Evolutionary conservation across 2,113 vertebrate genomes (phyloP), one percentile per base, ranked within the genome.

Genomic region (Sardina pilchardus): DNA sequence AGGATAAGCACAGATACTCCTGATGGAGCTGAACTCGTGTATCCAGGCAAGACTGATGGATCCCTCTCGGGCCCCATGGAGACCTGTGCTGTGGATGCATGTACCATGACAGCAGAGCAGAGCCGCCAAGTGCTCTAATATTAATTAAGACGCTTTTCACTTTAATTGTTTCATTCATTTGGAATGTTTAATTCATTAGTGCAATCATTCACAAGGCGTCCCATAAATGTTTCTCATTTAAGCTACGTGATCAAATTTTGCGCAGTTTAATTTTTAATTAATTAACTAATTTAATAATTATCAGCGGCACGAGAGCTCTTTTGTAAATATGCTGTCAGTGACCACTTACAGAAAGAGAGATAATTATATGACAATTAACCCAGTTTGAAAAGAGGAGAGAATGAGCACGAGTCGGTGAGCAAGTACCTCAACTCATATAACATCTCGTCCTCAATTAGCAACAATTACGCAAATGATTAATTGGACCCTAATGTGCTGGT

Each of bases 321-420:
- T 90, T 90, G 85, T 90, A 90, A 78, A 78, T 78, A 90, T 89
- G 88, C 88, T 90, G 89, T 85, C 88, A 89, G 88, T 88, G 87
- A 90, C 87, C 85, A 89, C 88, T 88, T 86, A 88, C 88, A 88
- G 88, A 89, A 83, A 78, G 85, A 81, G 10, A 82, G 85, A 85
- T 90, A 90, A 90, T 90, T 90, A 86, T 85, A 90, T 90, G 88
- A 90, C 86, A 90, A 90, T 90, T 90, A 90, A 88, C 21, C 85
- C 81, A 89, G 71, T 78, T 36, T 36, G 14, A 16, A 89, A 85
- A 87, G 88, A 90, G 88, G 81, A 90, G 86, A 85, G 81, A 71
- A 90, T 90, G 88, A 90, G 83, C 86, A 87, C 83, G 89, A 88
- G 87, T 86, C 85, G 87, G 83, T 82, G 85, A 91, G 89, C 88